These are phyloP conservation scores for Pygocentrus nattereri DNA, from an alignment of 2,797 vertebrate species.

Conservation along the genomic window DNA sequence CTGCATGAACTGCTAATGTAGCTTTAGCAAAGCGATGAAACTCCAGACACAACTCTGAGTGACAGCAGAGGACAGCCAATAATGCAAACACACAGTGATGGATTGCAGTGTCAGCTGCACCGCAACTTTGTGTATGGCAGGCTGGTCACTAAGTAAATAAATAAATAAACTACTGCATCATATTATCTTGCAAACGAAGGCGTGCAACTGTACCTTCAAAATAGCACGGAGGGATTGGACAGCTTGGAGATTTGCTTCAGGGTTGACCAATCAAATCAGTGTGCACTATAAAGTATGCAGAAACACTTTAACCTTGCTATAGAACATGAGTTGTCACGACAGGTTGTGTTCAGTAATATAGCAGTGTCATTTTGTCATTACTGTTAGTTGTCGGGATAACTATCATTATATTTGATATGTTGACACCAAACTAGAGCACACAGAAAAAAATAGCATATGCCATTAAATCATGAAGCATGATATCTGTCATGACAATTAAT, in stretches of 20 bases:
- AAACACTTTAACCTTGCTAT: no score
- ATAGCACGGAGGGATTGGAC: not conserved
- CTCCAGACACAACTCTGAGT: conserved; percentile 64
- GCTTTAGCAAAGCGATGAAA: conserved; percentile 39
- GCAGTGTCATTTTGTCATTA: no score
- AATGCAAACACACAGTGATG: conserved; percentile 72
- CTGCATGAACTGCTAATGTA: conserved; percentile 26
- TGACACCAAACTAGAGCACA: no score
- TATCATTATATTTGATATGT: no score
- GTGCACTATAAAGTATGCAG: no score
- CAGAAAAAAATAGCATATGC: no score
- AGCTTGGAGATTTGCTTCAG: not conserved
- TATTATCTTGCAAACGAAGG: not conserved
- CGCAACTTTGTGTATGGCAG: conserved; percentile 62
- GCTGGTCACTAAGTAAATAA: conserved; percentile 45
- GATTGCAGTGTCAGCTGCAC: conserved; percentile 64
- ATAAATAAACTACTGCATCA: not conserved
- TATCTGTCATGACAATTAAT: no score
- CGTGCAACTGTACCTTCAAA: not conserved
- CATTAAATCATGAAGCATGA: no score
- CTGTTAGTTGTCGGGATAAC: no score
- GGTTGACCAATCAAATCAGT: no score
- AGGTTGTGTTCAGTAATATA: no score
- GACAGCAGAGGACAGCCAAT: conserved; percentile 69
- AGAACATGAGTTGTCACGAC: no score